Conservation (phyloP, 2,797 vertebrate species). For the Syngnathus acus region DNA sequence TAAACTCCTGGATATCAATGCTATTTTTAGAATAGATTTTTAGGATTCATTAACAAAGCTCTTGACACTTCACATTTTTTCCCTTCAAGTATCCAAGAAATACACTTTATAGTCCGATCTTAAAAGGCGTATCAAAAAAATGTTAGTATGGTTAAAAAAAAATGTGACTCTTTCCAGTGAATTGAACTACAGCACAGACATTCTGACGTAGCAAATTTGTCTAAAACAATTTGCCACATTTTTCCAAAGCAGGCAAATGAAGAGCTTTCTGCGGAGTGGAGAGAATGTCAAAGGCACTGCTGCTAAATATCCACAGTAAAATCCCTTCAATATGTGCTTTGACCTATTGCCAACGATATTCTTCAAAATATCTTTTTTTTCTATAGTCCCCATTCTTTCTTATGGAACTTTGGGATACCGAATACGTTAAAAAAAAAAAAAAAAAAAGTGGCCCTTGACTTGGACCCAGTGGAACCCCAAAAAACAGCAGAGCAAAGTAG, state of each 20-base stretch:
- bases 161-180: conserved; percentile 37
- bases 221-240: conserved; percentile 53
- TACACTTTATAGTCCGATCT: conserved; percentile 23
- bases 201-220: conserved; percentile 61
- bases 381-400: too few relatives aligned
- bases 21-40: too few relatives aligned
- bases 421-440: too few relatives aligned
- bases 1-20: too few relatives aligned
- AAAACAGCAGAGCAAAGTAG: too few relatives aligned
- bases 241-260: conserved; percentile 62
- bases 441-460: too few relatives aligned
- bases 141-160: conserved; percentile 4
- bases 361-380: conserved; percentile 20
- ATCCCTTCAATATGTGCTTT: conserved; percentile 59
- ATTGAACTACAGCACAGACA: conserved; percentile 39
- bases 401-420: too few relatives aligned
- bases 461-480: too few relatives aligned
- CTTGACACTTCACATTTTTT: conserved; percentile 17
- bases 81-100: conserved; percentile 30
- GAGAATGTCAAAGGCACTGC: conserved; percentile 41
- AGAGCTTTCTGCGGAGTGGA: conserved; percentile 45
- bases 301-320: conserved; percentile 58
- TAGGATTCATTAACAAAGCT: conserved; percentile 6
- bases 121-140: conserved; percentile 25
- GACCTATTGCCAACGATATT: conserved; percentile 47